Base-by-base conservation (phyloP, 2,797 vertebrate species). In the Brotula barbata region DNA sequence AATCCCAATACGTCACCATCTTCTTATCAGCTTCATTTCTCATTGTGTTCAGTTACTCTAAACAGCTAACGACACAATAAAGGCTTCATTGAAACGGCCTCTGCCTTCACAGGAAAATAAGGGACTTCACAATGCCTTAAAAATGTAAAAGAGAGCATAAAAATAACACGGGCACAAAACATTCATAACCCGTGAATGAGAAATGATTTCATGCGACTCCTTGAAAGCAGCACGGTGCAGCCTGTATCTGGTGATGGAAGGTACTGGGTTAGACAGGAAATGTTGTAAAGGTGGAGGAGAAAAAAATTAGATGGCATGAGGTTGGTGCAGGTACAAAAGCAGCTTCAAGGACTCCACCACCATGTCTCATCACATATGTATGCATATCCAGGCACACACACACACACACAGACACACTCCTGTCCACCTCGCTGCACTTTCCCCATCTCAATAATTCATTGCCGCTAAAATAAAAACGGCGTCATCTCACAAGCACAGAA, bases 401-500 rank as follows among this genome's bases (percentile, higher is more conserved):
- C 71, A 56, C 63, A 68, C 67, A 44, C 68, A 73, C 47, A 73
- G 14, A 71, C 42, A 72, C 72, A 61, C 66, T 68, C 67, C 54
- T 70, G 82, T 85, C 69, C 19, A 64, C 80, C 64, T 81, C 51
- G n/a, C 63, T 89, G 89, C 90, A 89, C 87, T 91, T 78, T 75
- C 84, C 54, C 57, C 58, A 80, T 64, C 77, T 92, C 82, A 92
- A 92, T 92, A 86, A 92, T 92, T 90, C 67, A 92, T 87, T 14
- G 36, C 53, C 44, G 42, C 88, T 88, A 89, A 89, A 91, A 91
- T 89, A 91, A 90, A 90, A 85, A 83, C 75, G 81, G 73, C 85
- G 86, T 87, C 85, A 87, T 88, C 87, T 80, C 43, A 79, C 83
- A 81, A 73, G 71, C 56, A 53, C 50, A 22, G 57, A 77, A 17